A percentile compares a stretch with the other conserved stretches of the same genome.
phyloP scores from a whole-genome alignment of 2,888 invertebrate species.

The Meganola albula region DNA sequence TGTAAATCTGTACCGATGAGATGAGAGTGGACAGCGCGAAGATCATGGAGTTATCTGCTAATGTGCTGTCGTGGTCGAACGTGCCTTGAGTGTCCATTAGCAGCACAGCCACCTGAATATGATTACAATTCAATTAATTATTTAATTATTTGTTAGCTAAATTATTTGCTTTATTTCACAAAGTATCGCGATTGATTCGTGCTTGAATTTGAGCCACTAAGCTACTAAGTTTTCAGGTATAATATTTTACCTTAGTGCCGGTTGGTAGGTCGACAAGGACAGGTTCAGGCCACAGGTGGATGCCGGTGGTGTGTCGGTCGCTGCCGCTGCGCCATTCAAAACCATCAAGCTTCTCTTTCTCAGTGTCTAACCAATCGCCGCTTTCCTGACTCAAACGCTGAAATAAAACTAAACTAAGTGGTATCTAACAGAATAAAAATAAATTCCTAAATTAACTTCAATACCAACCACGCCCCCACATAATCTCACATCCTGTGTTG shows the following conservation, averaged over 20 bases:
- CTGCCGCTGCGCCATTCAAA: conserved; percentile 96
- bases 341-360: conserved; percentile 85
- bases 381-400: conserved; percentile 28
- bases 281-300: conserved; percentile 94
- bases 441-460: no score
- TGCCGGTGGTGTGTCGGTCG: conserved; percentile 95
- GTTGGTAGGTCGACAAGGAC: conserved; percentile 80
- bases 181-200: no score
- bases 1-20: conserved; percentile 96
- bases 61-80: conserved; percentile 88
- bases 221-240: no score
- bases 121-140: conserved; percentile 9
- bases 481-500: no score
- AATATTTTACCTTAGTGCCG: conserved; percentile 33
- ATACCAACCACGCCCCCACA: no score
- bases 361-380: conserved; percentile 81
- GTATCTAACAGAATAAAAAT: no score
- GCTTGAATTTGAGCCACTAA: no score
- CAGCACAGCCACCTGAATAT: conserved; percentile 84
- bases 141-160: no score
- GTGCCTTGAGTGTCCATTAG: conserved; percentile 95
- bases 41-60: conserved; percentile 92
- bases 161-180: no score
- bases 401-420: no score
- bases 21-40: conserved; percentile 90